These are phyloP conservation scores for Pogona vitticeps DNA, from an alignment of 2,113 vertebrate species.

Conservation along the genomic window DNA sequence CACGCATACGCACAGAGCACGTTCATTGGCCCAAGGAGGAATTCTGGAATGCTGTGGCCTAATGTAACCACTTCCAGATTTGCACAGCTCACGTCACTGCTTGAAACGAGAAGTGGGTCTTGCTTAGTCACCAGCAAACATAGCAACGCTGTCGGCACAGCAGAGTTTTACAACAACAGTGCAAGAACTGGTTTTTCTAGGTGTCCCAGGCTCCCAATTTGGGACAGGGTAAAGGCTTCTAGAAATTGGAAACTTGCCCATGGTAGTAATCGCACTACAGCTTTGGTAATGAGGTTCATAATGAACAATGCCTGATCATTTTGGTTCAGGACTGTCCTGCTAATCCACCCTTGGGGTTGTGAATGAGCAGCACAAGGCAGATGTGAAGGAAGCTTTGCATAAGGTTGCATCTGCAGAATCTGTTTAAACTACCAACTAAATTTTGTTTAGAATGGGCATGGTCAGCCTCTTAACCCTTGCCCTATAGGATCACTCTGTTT, in stretches of 20 bases:
- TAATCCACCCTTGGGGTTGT: not conserved
- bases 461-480: not conserved
- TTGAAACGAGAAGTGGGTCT: slow-evolving; percentile 54
- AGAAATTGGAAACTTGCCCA: slow-evolving; percentile 19
- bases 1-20: not conserved
- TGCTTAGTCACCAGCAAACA: slow-evolving; percentile 56
- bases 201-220: not conserved
- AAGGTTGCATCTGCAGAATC: not conserved
- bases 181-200: slow-evolving; percentile 51
- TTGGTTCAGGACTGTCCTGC: not conserved
- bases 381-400: not conserved
- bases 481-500: not conserved
- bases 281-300: not conserved
- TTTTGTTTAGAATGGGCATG: rapidly evolving
- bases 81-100: slow-evolving; percentile 68
- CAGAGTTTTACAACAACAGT: not conserved
- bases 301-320: not conserved
- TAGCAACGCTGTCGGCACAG: slow-evolving; percentile 74
- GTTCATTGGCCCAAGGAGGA: slow-evolving; percentile 38
- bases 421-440: rapidly evolving
- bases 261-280: not conserved
- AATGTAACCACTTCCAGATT: slow-evolving; percentile 61
- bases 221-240: slow-evolving; percentile 39
- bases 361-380: not conserved
- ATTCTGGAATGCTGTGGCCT: slow-evolving; percentile 46